Percentiles rank a stretch among this genome's conserved stretches.
phyloP scores from a whole-genome alignment of 2,888 invertebrate genomes.

The Acanthopleura granulata region DNA sequence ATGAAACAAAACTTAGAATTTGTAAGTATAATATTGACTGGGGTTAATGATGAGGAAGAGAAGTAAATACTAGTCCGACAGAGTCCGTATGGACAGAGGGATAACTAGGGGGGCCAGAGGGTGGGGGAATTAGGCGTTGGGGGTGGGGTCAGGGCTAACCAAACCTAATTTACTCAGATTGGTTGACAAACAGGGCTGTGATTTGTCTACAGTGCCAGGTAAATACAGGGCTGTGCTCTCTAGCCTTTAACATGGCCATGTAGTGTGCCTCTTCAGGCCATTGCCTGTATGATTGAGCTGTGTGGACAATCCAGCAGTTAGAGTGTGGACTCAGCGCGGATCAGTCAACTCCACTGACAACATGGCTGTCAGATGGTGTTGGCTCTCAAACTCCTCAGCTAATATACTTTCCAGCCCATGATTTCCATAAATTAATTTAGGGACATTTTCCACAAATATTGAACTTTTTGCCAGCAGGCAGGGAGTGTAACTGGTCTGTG shows the following conservation, averaged over 20 bases:
- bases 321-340: not conserved
- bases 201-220: constrained; percentile 2
- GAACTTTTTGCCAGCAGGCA: constrained; percentile 13
- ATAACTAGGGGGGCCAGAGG: not conserved
- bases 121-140: not conserved
- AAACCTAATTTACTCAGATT: not conserved
- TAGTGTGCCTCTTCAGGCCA: not conserved
- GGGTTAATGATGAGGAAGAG: not conserved
- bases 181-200: not conserved
- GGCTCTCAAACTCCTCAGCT: not conserved
- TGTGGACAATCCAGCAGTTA: constrained; percentile 3
- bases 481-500: not conserved
- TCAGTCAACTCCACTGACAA: constrained; percentile 12
- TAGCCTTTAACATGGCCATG: not conserved
- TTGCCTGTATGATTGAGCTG: not conserved
- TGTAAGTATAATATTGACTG: constrained; percentile 12
- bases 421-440: constrained; percentile 20
- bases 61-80: not conserved
- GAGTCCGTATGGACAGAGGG: not conserved
- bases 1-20: constrained; percentile 15
- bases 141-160: not conserved
- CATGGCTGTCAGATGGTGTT: not conserved
- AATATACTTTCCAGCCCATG: constrained; percentile 14
- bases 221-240: not conserved
- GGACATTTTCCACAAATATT: constrained; percentile 20